Evolutionary conservation across 2,113 vertebrate genomes (phyloP).

Genomic region (Pseudonaja textilis): DNA sequence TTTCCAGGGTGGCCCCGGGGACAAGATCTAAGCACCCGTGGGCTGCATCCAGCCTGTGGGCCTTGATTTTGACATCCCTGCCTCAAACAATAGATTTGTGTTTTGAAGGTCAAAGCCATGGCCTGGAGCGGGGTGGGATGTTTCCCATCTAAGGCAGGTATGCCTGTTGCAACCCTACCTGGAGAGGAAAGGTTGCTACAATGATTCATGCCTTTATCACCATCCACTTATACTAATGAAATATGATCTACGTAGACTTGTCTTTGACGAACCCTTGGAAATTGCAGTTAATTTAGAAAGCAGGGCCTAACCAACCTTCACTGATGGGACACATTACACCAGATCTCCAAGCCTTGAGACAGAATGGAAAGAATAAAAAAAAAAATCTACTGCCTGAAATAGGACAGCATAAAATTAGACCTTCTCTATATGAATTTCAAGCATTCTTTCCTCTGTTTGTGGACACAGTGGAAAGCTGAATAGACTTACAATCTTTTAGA

Average conservation of each 20-base stretch:
- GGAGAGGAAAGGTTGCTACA: background rate
- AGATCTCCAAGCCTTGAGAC: background rate
- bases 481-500: background rate
- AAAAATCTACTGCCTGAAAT: background rate
- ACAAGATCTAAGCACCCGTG: too few species aligned
- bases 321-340: background rate
- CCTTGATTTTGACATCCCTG: background rate
- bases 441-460: background rate
- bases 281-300: background rate
- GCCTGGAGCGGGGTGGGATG: too few species aligned
- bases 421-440: background rate
- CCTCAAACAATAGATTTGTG: background rate
- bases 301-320: background rate
- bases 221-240: background rate
- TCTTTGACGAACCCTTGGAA: background rate
- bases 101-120: background rate
- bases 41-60: too few species aligned
- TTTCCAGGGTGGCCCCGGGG: too few species aligned
- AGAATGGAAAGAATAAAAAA: background rate
- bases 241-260: background rate
- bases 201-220: background rate
- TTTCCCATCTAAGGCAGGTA: background rate
- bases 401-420: background rate
- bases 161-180: background rate
- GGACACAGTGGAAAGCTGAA: background rate